These are phyloP conservation scores for Penaeus chinensis DNA, from an alignment of 1,140 invertebrate genomes.

Conservation along the genomic window DNA sequence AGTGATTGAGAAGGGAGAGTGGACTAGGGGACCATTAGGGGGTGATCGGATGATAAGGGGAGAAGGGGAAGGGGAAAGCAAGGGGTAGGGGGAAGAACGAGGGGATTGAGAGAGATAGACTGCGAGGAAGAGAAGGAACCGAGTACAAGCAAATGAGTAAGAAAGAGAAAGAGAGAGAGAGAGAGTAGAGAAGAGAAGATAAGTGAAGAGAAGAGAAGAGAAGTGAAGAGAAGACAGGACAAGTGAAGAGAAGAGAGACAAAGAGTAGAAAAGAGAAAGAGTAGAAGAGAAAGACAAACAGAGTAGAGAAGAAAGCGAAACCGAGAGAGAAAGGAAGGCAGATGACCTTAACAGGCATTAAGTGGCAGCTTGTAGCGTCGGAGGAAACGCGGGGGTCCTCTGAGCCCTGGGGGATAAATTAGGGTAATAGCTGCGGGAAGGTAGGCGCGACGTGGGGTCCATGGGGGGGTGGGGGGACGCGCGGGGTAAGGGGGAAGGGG, in stretches of 20 bases:
- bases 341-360: neutral
- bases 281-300: neutral
- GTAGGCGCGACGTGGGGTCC: too few relatives aligned
- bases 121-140: neutral
- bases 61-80: too few relatives aligned
- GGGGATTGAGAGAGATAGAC: neutral
- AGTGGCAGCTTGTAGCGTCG: too few relatives aligned
- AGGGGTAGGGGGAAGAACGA: too few relatives aligned
- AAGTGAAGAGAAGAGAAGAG: slow-evolving; percentile 11
- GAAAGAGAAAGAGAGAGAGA: neutral
- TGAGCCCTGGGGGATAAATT: too few relatives aligned
- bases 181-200: slow-evolving; percentile 9
- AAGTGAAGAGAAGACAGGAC: neutral
- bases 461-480: too few relatives aligned
- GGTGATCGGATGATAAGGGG: too few relatives aligned
- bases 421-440: too few relatives aligned
- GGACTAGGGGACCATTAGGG: too few relatives aligned
- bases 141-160: slow-evolving; percentile 11
- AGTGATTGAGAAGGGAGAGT: too few relatives aligned
- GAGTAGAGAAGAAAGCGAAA: slow-evolving; percentile 2
- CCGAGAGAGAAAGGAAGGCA: slow-evolving; percentile 23
- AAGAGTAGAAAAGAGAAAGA: neutral
- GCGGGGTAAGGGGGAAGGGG: neutral
- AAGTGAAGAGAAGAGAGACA: neutral
- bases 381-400: too few relatives aligned